Evolutionary conservation across 2,888 invertebrate genomes (phyloP), one percentile per base, ranked within the genome.

Genomic region (Brachyptera risi): DNA sequence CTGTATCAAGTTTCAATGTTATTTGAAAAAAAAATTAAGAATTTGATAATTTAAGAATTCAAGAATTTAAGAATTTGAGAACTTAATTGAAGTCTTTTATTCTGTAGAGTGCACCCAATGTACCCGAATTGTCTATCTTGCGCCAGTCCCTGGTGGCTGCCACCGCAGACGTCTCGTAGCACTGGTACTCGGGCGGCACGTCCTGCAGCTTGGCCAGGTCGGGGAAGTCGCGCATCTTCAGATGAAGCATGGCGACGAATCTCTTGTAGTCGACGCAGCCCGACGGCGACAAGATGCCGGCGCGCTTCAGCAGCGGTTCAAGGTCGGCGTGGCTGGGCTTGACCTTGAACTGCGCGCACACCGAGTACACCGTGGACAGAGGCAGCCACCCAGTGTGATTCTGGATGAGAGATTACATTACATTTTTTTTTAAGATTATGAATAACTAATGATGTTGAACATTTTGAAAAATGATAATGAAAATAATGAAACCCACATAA

Each of bases 231-330:
- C 58, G 64, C 31, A 31, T 31, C 60, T 63, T 69, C 67, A 66
- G 67, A 44, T 68, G 68, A 24, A 69, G 57, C n/a, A 70, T 63
- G 59, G 68, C 61, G 3, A 65, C 40, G 7, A 68, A 38, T 21
- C 59, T 27, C 11, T 24, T 62, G 17, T 69, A 69, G n/a, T 65
- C 57, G 15, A 69, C 31, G 35, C 63, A 58, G 24, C 58, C 40
- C 13, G 66, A 47, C 19, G 61, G 59, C 1, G 62, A 51, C 26
- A 69, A 23, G 5, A 61, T 35, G 61, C 58, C 23, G 67, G 64
- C n/a, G 15, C 61, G 51, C n/a, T 68, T 63, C 23, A 70, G 56
- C 24, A 69, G 15, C 23, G 3, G 11, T 15, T 59, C 56, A 3
- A 62, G 35, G 27, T 42, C 11, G 23, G 35, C 17, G 54, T 37